A percentile compares a stretch with the other conserved stretches of the same genome.
phyloP scores from a whole-genome alignment of 2,113 vertebrate genomes.

The Henicopernis longicauda region DNA sequence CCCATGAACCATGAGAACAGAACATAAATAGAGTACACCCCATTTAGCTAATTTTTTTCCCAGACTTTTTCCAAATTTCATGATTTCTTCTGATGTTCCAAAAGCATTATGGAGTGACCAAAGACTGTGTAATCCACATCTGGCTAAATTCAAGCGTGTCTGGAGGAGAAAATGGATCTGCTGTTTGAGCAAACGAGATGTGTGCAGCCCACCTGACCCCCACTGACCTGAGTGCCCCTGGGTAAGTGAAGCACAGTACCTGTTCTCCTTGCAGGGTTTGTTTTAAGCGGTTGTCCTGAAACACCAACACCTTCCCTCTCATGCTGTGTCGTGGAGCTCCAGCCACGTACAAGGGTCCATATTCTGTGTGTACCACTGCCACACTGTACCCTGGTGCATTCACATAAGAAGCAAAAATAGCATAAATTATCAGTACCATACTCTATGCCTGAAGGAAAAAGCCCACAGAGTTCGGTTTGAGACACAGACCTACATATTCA shows the following conservation, averaged over 20 bases:
- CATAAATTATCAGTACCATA: rapidly evolving
- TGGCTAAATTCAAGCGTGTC: neutral
- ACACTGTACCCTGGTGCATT: slow-evolving; percentile 73
- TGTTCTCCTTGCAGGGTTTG: slow-evolving; percentile 71
- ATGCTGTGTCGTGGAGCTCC: slow-evolving; percentile 73
- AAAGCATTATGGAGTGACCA: neutral
- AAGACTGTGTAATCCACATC: neutral
- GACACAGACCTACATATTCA: neutral
- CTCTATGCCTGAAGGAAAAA: neutral
- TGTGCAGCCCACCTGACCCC: neutral
- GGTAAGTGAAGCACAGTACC: slow-evolving; percentile 43
- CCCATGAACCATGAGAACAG: neutral
- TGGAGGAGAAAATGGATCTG: neutral
- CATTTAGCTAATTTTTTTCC: neutral
- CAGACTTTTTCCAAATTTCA: neutral
- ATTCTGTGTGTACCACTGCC: neutral
- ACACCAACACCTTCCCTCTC: slow-evolving; percentile 70
- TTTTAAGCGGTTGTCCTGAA: slow-evolving; percentile 22
- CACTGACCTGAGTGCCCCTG: neutral
- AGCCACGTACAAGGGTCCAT: slow-evolving; percentile 46
- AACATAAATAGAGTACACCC: neutral
- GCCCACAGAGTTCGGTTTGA: neutral
- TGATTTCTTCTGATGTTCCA: neutral
- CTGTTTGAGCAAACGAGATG: neutral
- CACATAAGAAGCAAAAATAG: neutral